These are phyloP conservation scores for Galeopsomyia nigrocyanea DNA, from an alignment of 2,888 invertebrate genomes.

Conservation along the genomic window DNA sequence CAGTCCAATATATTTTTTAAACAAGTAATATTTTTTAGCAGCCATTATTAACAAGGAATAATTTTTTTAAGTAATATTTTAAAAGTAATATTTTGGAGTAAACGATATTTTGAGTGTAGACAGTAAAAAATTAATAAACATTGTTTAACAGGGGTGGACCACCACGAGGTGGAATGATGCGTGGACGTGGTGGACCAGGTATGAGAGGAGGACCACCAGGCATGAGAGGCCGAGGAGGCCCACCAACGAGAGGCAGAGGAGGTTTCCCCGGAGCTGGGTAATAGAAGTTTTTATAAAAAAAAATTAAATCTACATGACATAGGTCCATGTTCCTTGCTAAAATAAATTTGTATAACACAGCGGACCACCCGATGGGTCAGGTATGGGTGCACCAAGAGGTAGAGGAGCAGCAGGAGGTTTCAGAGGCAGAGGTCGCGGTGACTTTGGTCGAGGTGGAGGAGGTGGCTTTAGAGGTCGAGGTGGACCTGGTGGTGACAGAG, in stretches of 20 bases:
- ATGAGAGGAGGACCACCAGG: slow-evolving; percentile 66
- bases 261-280: slow-evolving; percentile 66
- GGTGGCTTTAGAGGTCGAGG: slow-evolving; percentile 63
- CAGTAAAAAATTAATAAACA: too few relatives aligned
- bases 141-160: slow-evolving; percentile 59
- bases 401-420: slow-evolving; percentile 64
- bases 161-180: slow-evolving; percentile 64
- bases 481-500: slow-evolving; percentile 47
- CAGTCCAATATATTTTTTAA: too few relatives aligned
- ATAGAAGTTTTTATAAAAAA: slow-evolving; percentile 9
- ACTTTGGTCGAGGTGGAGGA: slow-evolving; percentile 63
- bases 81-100: too few relatives aligned
- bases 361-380: slow-evolving; percentile 62
- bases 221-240: slow-evolving; percentile 64
- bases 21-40: too few relatives aligned
- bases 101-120: too few relatives aligned
- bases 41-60: too few relatives aligned
- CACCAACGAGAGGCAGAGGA: slow-evolving; percentile 63
- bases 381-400: slow-evolving; percentile 63
- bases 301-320: slow-evolving; percentile 1
- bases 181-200: slow-evolving; percentile 63
- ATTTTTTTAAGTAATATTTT: too few relatives aligned
- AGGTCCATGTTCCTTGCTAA: slow-evolving; percentile 2
- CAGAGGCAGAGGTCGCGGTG: slow-evolving; percentile 64
- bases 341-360: slow-evolving; percentile 48